These are phyloP conservation scores for Bubo bubo DNA, from an alignment of 2,113 vertebrate genomes.

Conservation along the genomic window DNA sequence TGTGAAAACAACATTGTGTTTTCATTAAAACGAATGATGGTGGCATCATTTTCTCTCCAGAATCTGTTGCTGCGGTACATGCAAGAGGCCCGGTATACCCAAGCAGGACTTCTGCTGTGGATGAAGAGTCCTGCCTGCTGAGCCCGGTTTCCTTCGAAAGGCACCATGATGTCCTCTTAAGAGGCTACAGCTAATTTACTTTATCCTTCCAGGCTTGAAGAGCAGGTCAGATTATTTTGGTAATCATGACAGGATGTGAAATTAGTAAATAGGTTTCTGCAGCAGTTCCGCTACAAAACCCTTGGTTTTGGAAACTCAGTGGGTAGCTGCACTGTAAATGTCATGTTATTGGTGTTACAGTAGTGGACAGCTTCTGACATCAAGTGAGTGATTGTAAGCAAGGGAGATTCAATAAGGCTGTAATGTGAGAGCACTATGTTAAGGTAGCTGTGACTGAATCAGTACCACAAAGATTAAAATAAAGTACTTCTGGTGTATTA, in stretches of 20 bases:
- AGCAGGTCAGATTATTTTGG: background rate
- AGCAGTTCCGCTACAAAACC: background rate
- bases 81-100: background rate
- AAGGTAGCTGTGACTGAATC: conserved; percentile 39
- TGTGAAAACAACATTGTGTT: background rate
- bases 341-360: background rate
- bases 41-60: background rate
- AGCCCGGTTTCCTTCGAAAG: background rate
- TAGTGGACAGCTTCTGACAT: background rate
- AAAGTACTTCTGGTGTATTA: conserved; percentile 21
- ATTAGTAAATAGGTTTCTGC: background rate
- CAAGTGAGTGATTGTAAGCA: background rate
- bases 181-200: background rate
- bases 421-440: background rate
- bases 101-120: background rate
- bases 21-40: background rate
- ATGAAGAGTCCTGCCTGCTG: background rate
- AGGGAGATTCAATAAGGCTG: background rate
- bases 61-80: rapidly evolving
- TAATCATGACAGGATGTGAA: background rate
- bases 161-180: background rate
- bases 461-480: conserved; percentile 20
- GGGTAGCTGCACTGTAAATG: background rate
- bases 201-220: background rate
- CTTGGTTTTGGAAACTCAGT: background rate